phyloP scores from a whole-genome alignment of 1,140 invertebrate species.

The Drosophila sulfurigaster region DNA sequence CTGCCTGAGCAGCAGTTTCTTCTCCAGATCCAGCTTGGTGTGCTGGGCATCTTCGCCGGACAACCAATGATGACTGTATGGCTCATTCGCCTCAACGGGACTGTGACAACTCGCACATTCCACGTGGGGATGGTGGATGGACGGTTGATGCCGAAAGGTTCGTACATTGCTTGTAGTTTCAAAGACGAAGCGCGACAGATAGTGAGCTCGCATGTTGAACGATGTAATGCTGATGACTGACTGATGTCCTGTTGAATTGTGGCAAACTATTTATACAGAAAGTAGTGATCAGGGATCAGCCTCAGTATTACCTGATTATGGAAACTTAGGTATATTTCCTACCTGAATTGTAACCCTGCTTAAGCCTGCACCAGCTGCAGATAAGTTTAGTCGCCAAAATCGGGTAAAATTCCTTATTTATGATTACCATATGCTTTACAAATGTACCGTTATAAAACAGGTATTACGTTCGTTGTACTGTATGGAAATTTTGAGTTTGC shows the following conservation, averaged over 20 bases:
- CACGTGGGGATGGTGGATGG: slow-evolving; percentile 24
- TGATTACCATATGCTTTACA: too few relatives aligned
- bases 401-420: too few relatives aligned
- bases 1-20: slow-evolving; percentile 40
- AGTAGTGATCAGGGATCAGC: neutral
- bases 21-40: slow-evolving; percentile 28
- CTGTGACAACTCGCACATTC: slow-evolving; percentile 56
- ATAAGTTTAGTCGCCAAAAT: too few relatives aligned
- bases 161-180: slow-evolving; percentile 33
- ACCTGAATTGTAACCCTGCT: too few relatives aligned
- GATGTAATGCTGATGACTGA: neutral
- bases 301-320: too few relatives aligned
- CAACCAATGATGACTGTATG: slow-evolving; percentile 62
- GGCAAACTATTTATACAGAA: neutral
- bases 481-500: too few relatives aligned
- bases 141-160: slow-evolving; percentile 54
- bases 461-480: too few relatives aligned
- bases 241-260: neutral
- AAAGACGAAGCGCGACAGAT: slow-evolving; percentile 55
- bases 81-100: slow-evolving; percentile 35
- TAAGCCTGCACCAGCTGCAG: too few relatives aligned
- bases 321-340: too few relatives aligned
- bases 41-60: slow-evolving; percentile 12
- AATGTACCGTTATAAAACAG: too few relatives aligned
- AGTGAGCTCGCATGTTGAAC: slow-evolving; percentile 39